Evolutionary conservation across 2,888 invertebrate genomes (phyloP).

Genomic region (Limnephilus lunatus): DNA sequence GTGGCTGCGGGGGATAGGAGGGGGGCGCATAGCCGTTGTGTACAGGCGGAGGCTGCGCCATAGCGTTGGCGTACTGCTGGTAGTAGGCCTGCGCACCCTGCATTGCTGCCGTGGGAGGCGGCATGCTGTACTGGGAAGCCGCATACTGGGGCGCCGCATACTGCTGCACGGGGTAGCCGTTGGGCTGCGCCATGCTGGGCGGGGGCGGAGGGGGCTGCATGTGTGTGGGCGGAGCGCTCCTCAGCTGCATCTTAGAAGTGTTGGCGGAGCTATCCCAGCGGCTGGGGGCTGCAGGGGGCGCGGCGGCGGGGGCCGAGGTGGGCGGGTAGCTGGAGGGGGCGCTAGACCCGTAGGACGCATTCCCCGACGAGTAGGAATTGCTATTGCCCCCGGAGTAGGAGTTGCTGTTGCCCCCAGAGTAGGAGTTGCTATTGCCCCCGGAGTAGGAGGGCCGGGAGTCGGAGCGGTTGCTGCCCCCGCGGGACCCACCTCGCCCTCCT

Average conservation of each 20-base stretch:
- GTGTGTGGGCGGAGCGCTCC: slow-evolving; percentile 11
- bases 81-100: slow-evolving; percentile 49
- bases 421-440: slow-evolving; percentile 18
- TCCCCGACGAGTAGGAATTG: slow-evolving; percentile 10
- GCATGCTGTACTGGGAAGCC: slow-evolving; percentile 54
- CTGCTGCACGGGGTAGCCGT: slow-evolving; percentile 42
- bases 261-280: slow-evolving; percentile 48
- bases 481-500: slow-evolving; percentile 54
- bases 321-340: background rate
- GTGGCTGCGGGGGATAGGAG: slow-evolving; percentile 57
- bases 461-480: slow-evolving; percentile 64
- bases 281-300: slow-evolving; percentile 17
- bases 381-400: slow-evolving; percentile 10
- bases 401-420: background rate
- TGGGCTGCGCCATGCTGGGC: slow-evolving; percentile 41
- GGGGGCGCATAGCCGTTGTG: slow-evolving; percentile 60
- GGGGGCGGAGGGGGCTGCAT: slow-evolving; percentile 48
- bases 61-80: slow-evolving; percentile 43
- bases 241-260: slow-evolving; percentile 29
- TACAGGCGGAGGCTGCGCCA: slow-evolving; percentile 58
- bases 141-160: slow-evolving; percentile 27
- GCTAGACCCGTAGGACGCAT: background rate
- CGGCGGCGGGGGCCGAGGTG: slow-evolving; percentile 35
- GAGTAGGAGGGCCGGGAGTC: slow-evolving; percentile 55
- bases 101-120: slow-evolving; percentile 51